Percentiles rank a stretch among this genome's conserved stretches.
Evolutionary conservation across 2,113 vertebrate genomes (phyloP).

Genomic region (Leuciscus idus): DNA sequence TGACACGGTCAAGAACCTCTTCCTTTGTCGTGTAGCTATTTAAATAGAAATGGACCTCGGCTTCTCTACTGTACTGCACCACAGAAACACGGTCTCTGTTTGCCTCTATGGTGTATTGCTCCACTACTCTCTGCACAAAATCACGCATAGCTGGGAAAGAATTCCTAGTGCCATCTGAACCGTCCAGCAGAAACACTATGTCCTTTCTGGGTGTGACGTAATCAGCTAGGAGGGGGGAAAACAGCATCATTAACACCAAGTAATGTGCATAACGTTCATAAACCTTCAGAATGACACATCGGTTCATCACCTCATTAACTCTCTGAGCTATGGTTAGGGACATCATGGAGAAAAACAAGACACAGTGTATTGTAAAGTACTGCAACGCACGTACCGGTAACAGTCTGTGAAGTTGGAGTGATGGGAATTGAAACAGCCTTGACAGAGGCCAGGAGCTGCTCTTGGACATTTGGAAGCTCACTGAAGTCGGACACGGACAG

Average conservation of each 20-base stretch:
- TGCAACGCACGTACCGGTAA: conserved; percentile 20
- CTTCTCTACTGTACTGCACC: conserved; percentile 58
- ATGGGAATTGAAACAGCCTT: neutral
- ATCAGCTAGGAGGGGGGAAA: conserved; percentile 36
- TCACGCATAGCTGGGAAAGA: conserved; percentile 62
- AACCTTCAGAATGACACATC: neutral
- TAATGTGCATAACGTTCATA: neutral
- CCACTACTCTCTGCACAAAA: conserved; percentile 67
- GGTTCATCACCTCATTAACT: neutral
- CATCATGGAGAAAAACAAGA: neutral
- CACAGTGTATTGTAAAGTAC: conserved; percentile 38
- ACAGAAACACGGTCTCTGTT: conserved; percentile 55
- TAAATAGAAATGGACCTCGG: conserved; percentile 51
- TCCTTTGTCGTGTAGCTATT: conserved; percentile 51
- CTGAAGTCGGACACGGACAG: conserved; percentile 56
- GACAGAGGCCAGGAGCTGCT: conserved; percentile 39
- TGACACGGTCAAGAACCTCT: conserved; percentile 14
- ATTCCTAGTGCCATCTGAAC: conserved; percentile 69
- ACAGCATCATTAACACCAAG: neutral
- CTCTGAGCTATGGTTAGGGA: neutral
- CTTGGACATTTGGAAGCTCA: conserved; percentile 56
- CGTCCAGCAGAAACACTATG: conserved; percentile 77
- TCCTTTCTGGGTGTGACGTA: conserved; percentile 64
- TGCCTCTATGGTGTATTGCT: conserved; percentile 51
- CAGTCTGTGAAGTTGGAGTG: conserved; percentile 8